phyloP scores from a whole-genome alignment of 2,113 vertebrate species.

The Xiphophorus maculatus region DNA sequence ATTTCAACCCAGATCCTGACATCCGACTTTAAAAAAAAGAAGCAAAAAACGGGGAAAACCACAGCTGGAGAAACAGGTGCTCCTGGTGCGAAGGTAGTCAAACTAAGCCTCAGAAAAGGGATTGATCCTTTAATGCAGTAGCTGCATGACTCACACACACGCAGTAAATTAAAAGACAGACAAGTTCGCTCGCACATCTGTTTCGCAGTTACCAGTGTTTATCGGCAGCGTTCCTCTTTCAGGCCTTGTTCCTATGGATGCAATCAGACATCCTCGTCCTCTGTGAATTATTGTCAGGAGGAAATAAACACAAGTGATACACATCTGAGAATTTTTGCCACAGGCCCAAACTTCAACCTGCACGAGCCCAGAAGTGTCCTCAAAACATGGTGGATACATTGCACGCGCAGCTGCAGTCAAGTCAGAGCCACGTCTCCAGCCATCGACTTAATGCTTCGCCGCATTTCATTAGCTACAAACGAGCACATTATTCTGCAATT shows the following conservation, averaged over 20 bases:
- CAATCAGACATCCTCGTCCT: neutral
- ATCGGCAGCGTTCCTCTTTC: neutral
- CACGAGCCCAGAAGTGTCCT: conserved; percentile 25
- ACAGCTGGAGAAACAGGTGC: neutral
- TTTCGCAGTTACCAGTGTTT: neutral
- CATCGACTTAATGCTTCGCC: neutral
- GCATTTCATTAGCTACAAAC: conserved; percentile 64
- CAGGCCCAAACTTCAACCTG: conserved; percentile 4
- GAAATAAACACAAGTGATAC: conserved; percentile 28
- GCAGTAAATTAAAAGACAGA: neutral
- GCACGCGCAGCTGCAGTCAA: neutral
- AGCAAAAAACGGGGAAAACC: neutral
- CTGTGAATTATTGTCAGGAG: neutral
- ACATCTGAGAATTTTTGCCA: conserved; percentile 29
- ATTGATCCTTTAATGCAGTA: neutral
- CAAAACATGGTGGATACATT: conserved; percentile 12
- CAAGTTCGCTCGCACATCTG: conserved; percentile 1
- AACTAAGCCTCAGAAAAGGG: neutral
- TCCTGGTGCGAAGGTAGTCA: conserved; percentile 2
- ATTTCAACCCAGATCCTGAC: neutral
- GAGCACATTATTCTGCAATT: conserved; percentile 57
- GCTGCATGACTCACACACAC: neutral
- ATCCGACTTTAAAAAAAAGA: neutral
- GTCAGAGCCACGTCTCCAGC: neutral
- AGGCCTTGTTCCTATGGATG: neutral